Evolutionary conservation across 1,140 invertebrate genomes (phyloP).

Genomic region (Hylyphantes graminicola): DNA sequence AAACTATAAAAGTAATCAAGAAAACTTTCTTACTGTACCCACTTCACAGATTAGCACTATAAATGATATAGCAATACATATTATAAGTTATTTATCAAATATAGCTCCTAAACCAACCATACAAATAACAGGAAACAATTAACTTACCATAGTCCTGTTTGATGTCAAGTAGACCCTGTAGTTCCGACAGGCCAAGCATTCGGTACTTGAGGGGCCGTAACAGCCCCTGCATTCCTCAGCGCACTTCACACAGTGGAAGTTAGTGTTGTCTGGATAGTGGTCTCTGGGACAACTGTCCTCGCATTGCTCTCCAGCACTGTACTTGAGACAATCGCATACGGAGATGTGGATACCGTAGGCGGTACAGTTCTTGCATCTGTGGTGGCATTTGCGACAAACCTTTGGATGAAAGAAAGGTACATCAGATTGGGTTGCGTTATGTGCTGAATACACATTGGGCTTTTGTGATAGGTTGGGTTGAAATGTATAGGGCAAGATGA

Average conservation of each 20-base stretch:
- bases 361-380: conserved; percentile 87
- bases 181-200: conserved; percentile 87
- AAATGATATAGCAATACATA: too few species aligned
- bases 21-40: too few species aligned
- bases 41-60: too few species aligned
- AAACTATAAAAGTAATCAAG: too few species aligned
- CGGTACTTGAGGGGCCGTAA: conserved; percentile 78
- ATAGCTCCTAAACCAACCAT: neutral
- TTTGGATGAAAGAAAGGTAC: neutral
- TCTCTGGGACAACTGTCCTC: conserved; percentile 89
- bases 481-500: too few species aligned
- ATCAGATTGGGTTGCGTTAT: too few species aligned
- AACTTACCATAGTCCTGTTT: conserved; percentile 65
- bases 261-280: conserved; percentile 81
- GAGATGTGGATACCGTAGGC: conserved; percentile 84
- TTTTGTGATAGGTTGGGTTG: too few species aligned
- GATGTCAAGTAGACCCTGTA: conserved; percentile 79
- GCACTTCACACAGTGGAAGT: conserved; percentile 83
- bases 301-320: conserved; percentile 88
- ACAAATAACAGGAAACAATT: neutral
- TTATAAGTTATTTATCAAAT: too few species aligned
- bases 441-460: too few species aligned
- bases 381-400: conserved; percentile 90
- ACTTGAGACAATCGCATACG: conserved; percentile 84
- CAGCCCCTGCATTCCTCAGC: conserved; percentile 86